phyloP scores from a whole-genome alignment of 2,797 vertebrate genomes.

The Syngnathus rostellatus region DNA sequence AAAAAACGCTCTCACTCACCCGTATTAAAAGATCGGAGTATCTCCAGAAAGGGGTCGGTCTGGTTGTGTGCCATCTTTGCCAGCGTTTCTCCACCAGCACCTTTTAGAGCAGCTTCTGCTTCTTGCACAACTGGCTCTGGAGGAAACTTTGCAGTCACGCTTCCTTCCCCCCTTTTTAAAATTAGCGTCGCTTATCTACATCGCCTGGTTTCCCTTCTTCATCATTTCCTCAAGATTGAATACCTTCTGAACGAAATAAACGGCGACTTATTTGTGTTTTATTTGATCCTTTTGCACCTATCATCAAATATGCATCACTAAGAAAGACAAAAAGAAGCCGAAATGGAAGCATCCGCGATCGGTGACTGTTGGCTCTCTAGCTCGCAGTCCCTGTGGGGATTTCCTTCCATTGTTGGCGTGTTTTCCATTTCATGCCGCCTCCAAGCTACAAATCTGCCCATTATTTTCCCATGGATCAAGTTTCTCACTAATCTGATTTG shows the following conservation, averaged over 20 bases:
- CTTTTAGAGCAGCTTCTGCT: constrained; percentile 45
- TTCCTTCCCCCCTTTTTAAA: constrained; percentile 88
- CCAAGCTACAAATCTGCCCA: neutral
- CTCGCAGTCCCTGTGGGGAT: constrained; percentile 47
- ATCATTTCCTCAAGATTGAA: constrained; percentile 85
- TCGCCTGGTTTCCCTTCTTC: constrained; percentile 82
- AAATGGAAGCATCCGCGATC: constrained; percentile 10
- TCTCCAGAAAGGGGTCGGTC: constrained; percentile 64
- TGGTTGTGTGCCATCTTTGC: constrained; percentile 77
- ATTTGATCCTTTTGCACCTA: neutral
- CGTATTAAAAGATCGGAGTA: constrained; percentile 74
- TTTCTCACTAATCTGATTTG: no score
- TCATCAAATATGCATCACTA: constrained; percentile 4
- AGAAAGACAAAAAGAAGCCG: constrained; percentile 11
- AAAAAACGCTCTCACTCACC: constrained; percentile 70
- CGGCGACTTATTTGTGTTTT: no score
- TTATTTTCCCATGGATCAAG: no score
- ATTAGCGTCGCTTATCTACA: constrained; percentile 96
- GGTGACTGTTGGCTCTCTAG: constrained; percentile 32
- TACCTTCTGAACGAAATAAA: constrained; percentile 16
- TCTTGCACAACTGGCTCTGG: constrained; percentile 32
- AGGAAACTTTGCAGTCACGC: constrained; percentile 86
- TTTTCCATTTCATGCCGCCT: constrained; percentile 20
- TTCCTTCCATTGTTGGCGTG: constrained; percentile 66
- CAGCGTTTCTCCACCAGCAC: constrained; percentile 20